Conservation (phyloP, 1,140 invertebrate genomes). For the Drosophila virilis region DNA sequence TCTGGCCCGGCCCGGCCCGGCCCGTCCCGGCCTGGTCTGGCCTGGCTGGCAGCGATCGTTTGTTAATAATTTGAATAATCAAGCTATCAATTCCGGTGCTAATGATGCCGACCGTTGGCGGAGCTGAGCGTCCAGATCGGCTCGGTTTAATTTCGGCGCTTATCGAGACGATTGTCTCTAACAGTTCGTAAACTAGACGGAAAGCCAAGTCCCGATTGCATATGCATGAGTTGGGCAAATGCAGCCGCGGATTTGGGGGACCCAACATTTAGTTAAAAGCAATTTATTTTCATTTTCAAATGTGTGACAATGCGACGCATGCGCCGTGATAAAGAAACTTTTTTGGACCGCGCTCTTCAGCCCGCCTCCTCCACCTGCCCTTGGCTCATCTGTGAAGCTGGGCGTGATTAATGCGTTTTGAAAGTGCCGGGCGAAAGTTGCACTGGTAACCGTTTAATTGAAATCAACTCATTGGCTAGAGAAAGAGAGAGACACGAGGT, state of each 20-base stretch:
- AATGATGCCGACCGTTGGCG: conserved; percentile 76
- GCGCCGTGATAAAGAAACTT: conserved; percentile 62
- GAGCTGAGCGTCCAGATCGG: conserved; percentile 31
- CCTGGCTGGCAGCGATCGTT: conserved; percentile 49
- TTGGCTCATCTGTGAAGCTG: conserved; percentile 1
- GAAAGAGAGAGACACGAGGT: neutral
- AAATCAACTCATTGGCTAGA: conserved; percentile 51
- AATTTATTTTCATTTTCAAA: conserved; percentile 80
- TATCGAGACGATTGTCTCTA: conserved; percentile 57
- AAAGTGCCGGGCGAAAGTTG: conserved; percentile 59
- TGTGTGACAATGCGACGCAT: conserved; percentile 80
- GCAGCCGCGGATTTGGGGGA: neutral
- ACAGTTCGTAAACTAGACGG: conserved; percentile 76
- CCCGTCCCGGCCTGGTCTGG: neutral
- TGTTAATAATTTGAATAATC: conserved; percentile 84
- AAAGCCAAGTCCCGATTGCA: conserved; percentile 66
- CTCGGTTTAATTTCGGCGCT: conserved; percentile 56
- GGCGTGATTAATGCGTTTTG: conserved; percentile 64
- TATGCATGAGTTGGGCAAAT: conserved; percentile 54
- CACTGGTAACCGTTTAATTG: conserved; percentile 61
- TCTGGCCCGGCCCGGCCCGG: conserved; percentile 24
- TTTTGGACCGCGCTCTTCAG: neutral
- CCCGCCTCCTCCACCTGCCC: neutral
- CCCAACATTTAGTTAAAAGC: conserved; percentile 47
- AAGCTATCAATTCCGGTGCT: conserved; percentile 83